phyloP scores from a whole-genome alignment of 2,888 invertebrate genomes.

The Stegophylla sp. region DNA sequence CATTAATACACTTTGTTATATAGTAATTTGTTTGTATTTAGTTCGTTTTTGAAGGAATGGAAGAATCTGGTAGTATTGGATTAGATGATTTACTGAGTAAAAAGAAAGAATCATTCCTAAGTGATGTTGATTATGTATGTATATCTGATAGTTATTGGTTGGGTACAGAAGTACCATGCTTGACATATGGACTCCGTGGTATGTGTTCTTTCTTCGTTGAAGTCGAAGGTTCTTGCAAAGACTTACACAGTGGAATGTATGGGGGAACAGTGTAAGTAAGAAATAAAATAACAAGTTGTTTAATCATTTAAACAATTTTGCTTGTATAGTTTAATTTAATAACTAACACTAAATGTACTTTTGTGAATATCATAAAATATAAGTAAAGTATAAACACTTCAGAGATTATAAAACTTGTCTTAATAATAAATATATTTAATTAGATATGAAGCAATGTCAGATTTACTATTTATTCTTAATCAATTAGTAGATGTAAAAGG shows the following conservation, averaged over 20 bases:
- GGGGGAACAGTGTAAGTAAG: constrained; percentile 87
- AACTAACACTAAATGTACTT: too few relatives aligned
- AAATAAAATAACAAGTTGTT: background rate
- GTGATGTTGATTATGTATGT: constrained; percentile 90
- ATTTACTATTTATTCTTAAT: constrained; percentile 85
- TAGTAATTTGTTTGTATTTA: constrained; percentile 63
- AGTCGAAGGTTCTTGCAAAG: constrained; percentile 86
- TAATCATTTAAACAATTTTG: too few relatives aligned
- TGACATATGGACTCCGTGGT: constrained; percentile 95
- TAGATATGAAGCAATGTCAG: constrained; percentile 86
- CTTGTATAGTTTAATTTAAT: too few relatives aligned
- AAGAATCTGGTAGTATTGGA: constrained; percentile 96
- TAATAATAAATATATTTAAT: too few relatives aligned
- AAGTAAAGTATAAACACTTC: too few relatives aligned
- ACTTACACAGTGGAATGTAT: constrained; percentile 94
- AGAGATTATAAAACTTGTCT: too few relatives aligned
- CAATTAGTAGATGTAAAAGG: constrained; percentile 86
- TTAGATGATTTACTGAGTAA: constrained; percentile 81
- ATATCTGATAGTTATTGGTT: constrained; percentile 99
- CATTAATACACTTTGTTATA: too few relatives aligned
- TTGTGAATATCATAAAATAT: too few relatives aligned
- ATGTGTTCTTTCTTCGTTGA: constrained; percentile 89
- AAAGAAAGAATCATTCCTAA: constrained; percentile 79
- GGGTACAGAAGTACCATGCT: constrained; percentile 91
- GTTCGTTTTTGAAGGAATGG: constrained; percentile 98